A percentile compares a stretch with the other conserved stretches of the same genome.
Conservation (phyloP, 1,140 invertebrate genomes). For the Lepidostoma basale region DNA sequence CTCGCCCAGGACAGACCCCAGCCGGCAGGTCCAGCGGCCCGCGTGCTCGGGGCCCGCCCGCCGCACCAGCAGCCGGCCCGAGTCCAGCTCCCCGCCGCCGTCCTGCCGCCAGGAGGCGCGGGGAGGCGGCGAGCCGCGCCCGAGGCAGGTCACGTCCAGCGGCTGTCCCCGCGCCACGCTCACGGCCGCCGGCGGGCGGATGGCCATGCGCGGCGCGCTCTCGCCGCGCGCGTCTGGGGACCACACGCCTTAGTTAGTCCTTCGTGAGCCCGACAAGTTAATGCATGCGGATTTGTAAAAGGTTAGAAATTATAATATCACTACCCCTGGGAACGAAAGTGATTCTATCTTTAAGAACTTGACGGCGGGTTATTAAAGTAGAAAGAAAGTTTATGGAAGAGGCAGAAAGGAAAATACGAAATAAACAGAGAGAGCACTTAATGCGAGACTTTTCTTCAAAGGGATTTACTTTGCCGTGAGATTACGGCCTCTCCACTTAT, state of each 20-base stretch:
- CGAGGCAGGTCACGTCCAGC: constrained; percentile 71
- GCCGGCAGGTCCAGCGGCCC: constrained; percentile 38
- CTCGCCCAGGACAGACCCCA: constrained; percentile 33
- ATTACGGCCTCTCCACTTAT: not conserved
- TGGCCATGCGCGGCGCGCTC: constrained; percentile 68
- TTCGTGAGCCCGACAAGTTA: too few species aligned
- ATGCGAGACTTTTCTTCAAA: constrained; percentile 20
- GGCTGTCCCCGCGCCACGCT: constrained; percentile 67
- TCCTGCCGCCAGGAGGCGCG: constrained; percentile 63
- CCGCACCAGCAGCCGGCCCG: constrained; percentile 10
- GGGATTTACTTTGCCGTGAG: constrained; percentile 18
- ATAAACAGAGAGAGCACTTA: constrained; percentile 24
- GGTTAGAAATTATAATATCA: too few species aligned
- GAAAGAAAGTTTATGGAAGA: not conserved
- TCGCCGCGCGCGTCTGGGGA: constrained; percentile 63
- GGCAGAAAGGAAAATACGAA: constrained; percentile 21
- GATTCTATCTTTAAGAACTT: not conserved
- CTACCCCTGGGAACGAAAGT: not conserved
- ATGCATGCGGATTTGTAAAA: too few species aligned
- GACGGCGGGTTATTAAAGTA: not conserved
- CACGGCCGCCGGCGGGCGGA: constrained; percentile 65
- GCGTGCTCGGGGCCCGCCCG: not conserved
- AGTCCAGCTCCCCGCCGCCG: not conserved
- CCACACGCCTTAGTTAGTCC: too few species aligned
- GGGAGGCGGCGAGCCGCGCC: constrained; percentile 73